phyloP scores from a whole-genome alignment of 2,888 invertebrate species.

The Dorcus hopei region DNA sequence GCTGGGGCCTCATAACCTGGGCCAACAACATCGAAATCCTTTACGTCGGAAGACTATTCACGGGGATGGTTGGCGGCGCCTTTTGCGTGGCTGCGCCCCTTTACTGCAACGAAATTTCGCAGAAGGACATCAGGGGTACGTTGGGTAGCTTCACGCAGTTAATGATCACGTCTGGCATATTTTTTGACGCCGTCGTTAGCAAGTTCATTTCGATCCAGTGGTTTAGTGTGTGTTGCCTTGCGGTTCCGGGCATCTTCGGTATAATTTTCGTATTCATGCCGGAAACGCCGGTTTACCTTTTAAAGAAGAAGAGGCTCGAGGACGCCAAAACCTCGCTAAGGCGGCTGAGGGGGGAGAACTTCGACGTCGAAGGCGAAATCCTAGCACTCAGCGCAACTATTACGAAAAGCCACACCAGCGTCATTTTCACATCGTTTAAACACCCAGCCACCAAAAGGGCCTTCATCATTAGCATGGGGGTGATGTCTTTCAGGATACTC shows the following conservation, averaged over 20 bases:
- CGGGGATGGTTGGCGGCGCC: constrained; percentile 71
- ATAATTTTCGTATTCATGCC: constrained; percentile 74
- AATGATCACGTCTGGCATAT: constrained; percentile 74
- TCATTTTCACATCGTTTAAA: constrained; percentile 55
- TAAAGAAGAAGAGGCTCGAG: constrained; percentile 58
- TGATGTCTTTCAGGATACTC: constrained; percentile 66
- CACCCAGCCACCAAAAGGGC: constrained; percentile 60
- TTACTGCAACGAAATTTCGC: constrained; percentile 78
- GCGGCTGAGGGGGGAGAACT: constrained; percentile 66
- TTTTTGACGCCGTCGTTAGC: constrained; percentile 69
- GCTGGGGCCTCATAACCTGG: constrained; percentile 68
- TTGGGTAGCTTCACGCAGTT: constrained; percentile 82
- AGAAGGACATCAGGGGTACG: constrained; percentile 74
- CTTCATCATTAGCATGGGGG: constrained; percentile 53
- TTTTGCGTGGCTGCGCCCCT: constrained; percentile 77
- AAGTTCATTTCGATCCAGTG: constrained; percentile 55
- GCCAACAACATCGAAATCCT: constrained; percentile 59
- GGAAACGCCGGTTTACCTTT: constrained; percentile 73
- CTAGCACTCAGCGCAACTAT: constrained; percentile 55
- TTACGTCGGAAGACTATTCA: constrained; percentile 61
- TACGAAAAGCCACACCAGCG: background rate
- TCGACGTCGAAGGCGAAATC: constrained; percentile 63
- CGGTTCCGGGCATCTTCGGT: constrained; percentile 65
- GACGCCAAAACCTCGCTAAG: constrained; percentile 65
- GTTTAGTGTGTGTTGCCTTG: constrained; percentile 61